Conservation (phyloP, 2,888 invertebrate genomes). For the Conops quadrifasciatus region DNA sequence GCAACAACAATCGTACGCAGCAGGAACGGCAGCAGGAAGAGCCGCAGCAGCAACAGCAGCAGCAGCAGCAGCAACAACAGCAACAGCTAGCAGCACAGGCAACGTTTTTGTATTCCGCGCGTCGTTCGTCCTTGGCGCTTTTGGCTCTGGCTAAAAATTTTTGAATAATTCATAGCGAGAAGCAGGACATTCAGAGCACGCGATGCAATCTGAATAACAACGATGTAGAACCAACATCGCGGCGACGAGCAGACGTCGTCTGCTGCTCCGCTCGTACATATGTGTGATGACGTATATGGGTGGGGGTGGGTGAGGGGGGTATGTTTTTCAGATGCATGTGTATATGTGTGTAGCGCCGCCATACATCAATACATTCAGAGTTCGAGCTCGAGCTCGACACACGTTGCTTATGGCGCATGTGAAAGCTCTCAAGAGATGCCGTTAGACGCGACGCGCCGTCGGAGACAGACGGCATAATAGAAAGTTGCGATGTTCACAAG, state of each 20-base stretch:
- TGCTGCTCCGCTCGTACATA: too few species aligned
- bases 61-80: constrained; percentile 30
- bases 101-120: constrained; percentile 59
- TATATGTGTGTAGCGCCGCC: not conserved
- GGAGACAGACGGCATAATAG: constrained; percentile 12
- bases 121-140: constrained; percentile 61
- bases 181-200: constrained; percentile 65
- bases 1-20: constrained; percentile 36
- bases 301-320: constrained; percentile 19
- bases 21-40: constrained; percentile 39
- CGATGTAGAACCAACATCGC: constrained; percentile 37
- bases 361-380: constrained; percentile 13
- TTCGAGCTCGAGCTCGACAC: not conserved
- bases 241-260: not conserved
- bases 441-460: too few species aligned
- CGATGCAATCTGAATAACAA: constrained; percentile 64
- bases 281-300: constrained; percentile 27
- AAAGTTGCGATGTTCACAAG: constrained; percentile 21
- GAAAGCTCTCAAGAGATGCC: constrained; percentile 7
- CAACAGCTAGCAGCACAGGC: constrained; percentile 31
- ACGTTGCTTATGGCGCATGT: constrained; percentile 32
- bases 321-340: constrained; percentile 1
- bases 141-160: constrained; percentile 51
- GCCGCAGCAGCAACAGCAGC: constrained; percentile 43
- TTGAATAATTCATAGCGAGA: constrained; percentile 65